Evolutionary conservation across 2,888 invertebrate genomes (phyloP), one percentile per base, ranked within the genome.

Genomic region (Drosophila prolongata): DNA sequence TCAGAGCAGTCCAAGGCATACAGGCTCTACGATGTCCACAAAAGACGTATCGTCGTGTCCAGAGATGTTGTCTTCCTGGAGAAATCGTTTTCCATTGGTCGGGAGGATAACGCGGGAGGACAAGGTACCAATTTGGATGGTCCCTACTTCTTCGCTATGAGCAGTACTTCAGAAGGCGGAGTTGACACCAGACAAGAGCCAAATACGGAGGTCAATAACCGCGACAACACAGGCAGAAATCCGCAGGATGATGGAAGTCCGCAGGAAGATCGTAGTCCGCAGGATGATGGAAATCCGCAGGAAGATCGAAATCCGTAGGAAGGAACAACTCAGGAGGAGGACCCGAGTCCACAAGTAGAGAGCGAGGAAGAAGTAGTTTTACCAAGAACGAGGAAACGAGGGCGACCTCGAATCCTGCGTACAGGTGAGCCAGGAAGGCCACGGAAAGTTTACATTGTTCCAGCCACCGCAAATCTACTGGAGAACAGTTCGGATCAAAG

Each of bases 391-490:
- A 46, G 27, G 8, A 46, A 27, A 9, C 24, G 46, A 8, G 46
- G 46, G 6, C 27, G 46, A 6, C 46, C 47, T 14, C 14, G 14
- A 47, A 47, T 47, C 1, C 6, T 47, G 14, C 14, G 14, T 11
- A 47, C 47, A 30, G 47, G 30, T 30, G 6, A 30, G 47, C 47
- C 47, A 14, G 27, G 46, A 6, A 8, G 47, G 14, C 30, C 47
- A 47, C 30, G 47, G 30, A 49, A 49, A 34, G 34, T 49, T 27
- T 34, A 16, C 3, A 1, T 34, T 4, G 14, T 49, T 34, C 3
- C 6, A 49, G 3, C 47, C 11, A 49, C 11, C 9, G 47, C n/a
- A 30, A 30, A 47, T 14, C 14, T 30, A 30, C 6, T 30, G 6
- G 47, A 47, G 24, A 19, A 24, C 3, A 24, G 6, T 24, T 11